phyloP scores from a whole-genome alignment of 37 sponge, comb jelly and placozoan genomes.

The Ephydatia muelleri region DNA sequence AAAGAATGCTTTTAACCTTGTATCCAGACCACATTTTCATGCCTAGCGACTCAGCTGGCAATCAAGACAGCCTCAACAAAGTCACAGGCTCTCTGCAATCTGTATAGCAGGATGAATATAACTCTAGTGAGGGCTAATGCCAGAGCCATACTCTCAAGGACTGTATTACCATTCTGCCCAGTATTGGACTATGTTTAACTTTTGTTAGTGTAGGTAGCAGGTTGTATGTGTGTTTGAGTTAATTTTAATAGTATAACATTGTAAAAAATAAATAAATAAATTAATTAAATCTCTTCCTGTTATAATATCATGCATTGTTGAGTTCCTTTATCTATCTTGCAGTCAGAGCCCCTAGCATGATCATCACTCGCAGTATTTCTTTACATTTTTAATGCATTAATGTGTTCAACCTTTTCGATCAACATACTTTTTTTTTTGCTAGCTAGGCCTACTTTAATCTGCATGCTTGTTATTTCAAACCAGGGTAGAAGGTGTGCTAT shows the following conservation, averaged over 20 bases:
- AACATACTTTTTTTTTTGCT: background rate
- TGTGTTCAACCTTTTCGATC: background rate
- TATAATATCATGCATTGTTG: background rate
- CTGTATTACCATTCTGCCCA: background rate
- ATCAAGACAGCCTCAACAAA: constrained; percentile 1
- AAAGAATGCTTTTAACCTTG: background rate
- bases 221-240: background rate
- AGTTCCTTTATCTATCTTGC: constrained; percentile 1
- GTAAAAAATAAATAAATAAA: background rate
- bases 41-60: background rate
- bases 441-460: background rate
- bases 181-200: background rate
- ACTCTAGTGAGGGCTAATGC: background rate
- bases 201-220: constrained; percentile 1
- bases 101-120: background rate
- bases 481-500: background rate
- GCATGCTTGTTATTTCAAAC: constrained; percentile 1
- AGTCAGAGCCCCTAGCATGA: background rate
- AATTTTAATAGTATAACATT: background rate
- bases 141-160: constrained; percentile 1
- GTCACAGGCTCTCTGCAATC: constrained; percentile 1
- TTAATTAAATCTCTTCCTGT: no score
- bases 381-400: background rate
- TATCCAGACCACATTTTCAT: background rate
- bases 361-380: background rate